Evolutionary conservation across 1,140 invertebrate genomes (phyloP), one percentile per base, ranked within the genome.

Genomic region (Vanessa tameamea): DNA sequence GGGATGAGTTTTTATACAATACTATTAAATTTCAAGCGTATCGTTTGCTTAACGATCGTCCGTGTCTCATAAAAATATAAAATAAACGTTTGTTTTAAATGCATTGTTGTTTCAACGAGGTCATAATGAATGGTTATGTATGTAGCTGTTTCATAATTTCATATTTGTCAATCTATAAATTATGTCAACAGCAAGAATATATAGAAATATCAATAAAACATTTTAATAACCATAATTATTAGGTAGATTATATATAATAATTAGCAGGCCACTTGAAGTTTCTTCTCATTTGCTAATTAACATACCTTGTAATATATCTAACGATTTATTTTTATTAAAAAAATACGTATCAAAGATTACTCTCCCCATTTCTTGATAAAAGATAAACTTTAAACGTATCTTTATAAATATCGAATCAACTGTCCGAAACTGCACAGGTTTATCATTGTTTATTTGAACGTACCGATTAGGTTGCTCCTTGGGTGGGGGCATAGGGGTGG

Each of bases 401-500:
- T 51, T n/a, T 14, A 12, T 51, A 51, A 31, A 15, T 5, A n/a
- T 50, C 3, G 5, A 50, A 5, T 51, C 20, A 31, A 59, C 1
- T 59, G 23, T 14, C 55, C 23, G 23, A 59, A 59, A 9, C 23
- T 59, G 11, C 23, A 11, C 20, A 59, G 20, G 55, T 31, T 20
- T 26, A 31, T 59, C 23, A 14, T 31, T 59, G 55, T 59, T 59
- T 59, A 26, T 59, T 59, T 5, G 16, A 11, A 55, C 83, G 78
- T 82, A 90, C 88, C 88, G 85, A 69, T 77, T 80, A 55, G 79
- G 71, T 71, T 86, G 76, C 48, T 89, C 89, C 76, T 85, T 91
- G 31, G 88, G 85, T 26, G 89, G 89, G 13, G 89, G 89, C 88
- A 91, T 90, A 1, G 89, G 89, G 37, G 89, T 91, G 75, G 89